Evolutionary conservation across 2,113 vertebrate species (phyloP), one percentile per base, ranked within the genome.

Genomic region (Heterotis niloticus): DNA sequence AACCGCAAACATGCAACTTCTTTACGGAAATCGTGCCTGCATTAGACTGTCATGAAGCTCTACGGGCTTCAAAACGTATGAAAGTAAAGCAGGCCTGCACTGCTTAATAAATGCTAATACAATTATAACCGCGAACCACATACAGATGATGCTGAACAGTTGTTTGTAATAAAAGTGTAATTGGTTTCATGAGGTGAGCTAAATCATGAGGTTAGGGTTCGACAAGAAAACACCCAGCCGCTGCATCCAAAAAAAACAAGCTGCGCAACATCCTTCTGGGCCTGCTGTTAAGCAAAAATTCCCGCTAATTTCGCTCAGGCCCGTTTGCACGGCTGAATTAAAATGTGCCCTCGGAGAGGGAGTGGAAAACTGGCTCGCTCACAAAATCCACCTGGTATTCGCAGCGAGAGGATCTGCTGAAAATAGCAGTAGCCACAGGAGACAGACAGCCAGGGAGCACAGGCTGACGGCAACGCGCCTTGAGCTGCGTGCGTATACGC

Each of bases 371-470:
- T 80, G 81, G 26, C 73, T 72, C 81, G 66, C 71, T 79, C 80
- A 34, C 72, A 26, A 80, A 79, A 78, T 73, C 71, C 83, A 82
- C 80, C 77, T 80, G 56, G 83, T 28, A 60, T 72, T 82, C 74
- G 74, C 77, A 79, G 83, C 16, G n/a, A 80, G 78, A 44, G 57
- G 66, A 76, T 34, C 24, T 59, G 71, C 79, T 74, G 56, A 81
- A 86, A 84, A 81, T 84, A 86, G 80, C 66, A 23, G 57, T 75
- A 78, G 74, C 80, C 81, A 78, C 80, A 73, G 81, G 82, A 78
- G 79, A 79, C 51, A 78, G 79, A 79, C 51, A 17, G 70, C 5
- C 2, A 44, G 7, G 44, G 54, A 24, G 54, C 16, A 0, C 20
- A 9, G 44, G 44, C 70, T 52, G 24, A 79, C 68, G 73, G 26